These are phyloP conservation scores for Tanypteryx hageni DNA, from an alignment of 2,888 invertebrate species.

Conservation along the genomic window DNA sequence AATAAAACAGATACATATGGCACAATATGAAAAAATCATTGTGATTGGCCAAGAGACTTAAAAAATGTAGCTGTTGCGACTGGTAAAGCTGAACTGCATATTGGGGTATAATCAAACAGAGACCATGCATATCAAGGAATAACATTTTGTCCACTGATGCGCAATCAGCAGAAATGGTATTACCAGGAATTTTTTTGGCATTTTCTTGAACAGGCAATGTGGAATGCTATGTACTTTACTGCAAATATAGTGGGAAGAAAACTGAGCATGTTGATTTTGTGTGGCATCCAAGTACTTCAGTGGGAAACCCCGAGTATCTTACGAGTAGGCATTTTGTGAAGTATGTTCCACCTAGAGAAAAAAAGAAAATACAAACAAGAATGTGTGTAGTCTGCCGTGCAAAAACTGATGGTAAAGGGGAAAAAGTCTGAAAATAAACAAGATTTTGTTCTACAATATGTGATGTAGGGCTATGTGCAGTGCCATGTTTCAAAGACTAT, in stretches of 20 bases:
- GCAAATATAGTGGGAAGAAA: background rate
- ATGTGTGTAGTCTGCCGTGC: background rate
- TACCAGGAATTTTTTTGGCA: background rate
- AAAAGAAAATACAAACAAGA: background rate
- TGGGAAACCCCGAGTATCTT: no score
- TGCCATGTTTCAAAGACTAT: background rate
- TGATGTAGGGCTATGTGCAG: background rate
- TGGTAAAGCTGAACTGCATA: no score
- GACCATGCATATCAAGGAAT: background rate
- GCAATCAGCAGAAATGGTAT: background rate
- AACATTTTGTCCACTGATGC: background rate
- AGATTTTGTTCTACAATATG: background rate
- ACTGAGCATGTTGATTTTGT: background rate
- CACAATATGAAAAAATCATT: no score
- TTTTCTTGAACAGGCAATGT: constrained; percentile 22
- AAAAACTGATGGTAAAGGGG: background rate
- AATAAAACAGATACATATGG: no score
- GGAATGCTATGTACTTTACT: constrained; percentile 13
- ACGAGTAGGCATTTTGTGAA: no score
- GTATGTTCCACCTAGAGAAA: background rate
- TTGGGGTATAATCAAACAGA: no score
- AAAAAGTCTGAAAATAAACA: background rate
- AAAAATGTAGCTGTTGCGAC: no score
- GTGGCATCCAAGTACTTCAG: no score
- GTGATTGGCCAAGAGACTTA: no score